A percentile compares a stretch with the other conserved stretches of the same genome.
Evolutionary conservation across 2,113 vertebrate genomes (phyloP).

Genomic region (Lepus europaeus): DNA sequence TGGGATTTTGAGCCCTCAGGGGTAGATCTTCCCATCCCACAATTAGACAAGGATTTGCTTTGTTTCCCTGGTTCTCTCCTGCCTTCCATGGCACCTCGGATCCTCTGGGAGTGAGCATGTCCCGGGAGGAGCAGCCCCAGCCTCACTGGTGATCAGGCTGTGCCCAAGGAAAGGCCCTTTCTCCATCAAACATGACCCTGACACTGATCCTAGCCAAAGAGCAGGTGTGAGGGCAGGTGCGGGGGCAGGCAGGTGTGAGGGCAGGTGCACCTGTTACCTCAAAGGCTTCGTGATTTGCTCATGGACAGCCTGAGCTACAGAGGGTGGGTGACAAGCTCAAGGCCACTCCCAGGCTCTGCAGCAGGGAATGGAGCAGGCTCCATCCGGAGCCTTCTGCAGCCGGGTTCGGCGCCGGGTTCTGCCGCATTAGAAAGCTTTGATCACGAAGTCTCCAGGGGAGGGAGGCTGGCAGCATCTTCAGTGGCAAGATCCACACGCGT

Average conservation of each 20-base stretch:
- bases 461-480: constrained; percentile 80
- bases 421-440: constrained; percentile 66
- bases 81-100: not conserved
- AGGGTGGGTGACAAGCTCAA: not conserved
- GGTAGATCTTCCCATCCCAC: not conserved
- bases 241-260: not conserved
- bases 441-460: constrained; percentile 5
- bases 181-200: not conserved
- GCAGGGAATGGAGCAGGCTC: not conserved
- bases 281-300: not conserved
- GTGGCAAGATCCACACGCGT: constrained; percentile 76
- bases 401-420: constrained; percentile 54
- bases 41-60: not conserved
- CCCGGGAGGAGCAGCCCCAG: not conserved
- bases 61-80: not conserved
- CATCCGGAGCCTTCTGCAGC: not conserved
- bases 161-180: not conserved
- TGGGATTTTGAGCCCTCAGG: not conserved
- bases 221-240: rapidly evolving
- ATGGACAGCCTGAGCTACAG: not conserved
- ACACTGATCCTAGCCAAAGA: not conserved
- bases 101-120: not conserved
- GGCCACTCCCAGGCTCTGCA: not conserved
- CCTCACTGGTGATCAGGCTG: not conserved
- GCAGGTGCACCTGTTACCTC: not conserved